Base-by-base conservation (phyloP, 1,140 invertebrate species). In the Heliconius congener region DNA sequence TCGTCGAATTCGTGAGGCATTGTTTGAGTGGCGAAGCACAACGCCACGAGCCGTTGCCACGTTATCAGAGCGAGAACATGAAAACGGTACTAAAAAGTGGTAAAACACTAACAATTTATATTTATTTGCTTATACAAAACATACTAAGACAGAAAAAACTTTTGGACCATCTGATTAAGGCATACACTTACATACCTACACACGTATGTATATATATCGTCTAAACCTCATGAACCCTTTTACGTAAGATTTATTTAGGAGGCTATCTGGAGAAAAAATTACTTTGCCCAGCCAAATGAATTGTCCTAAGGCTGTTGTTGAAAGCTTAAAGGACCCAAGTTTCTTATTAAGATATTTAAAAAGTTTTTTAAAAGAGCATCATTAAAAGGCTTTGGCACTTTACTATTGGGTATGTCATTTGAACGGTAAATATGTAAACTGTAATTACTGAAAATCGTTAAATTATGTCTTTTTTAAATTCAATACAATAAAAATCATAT, bases 211-310 rank as follows among this genome's bases (percentile, higher is more conserved):
- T 13, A 30, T 66, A 66, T 66, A 66, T 66, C 27, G 3, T 16
- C 11, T 30, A 66, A 66, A 66, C 60, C 60, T 66, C 60, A 30
- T 66, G 60, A 66, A 66, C 60, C 60, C 60, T 66, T 66, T 66
- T 66, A 66, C 60, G 60, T 30, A 66, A 66, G 60, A 66, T 66
- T 66, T 66, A 66, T 66, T 66, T 66, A 66, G 60, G 27, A 27
- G 60, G 60, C 11, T 30, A 66, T 66, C 60, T 66, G 13, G 27
- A 30, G 60, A 66, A 66, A 66, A 66, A 66, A 30, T 30, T 30
- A 30, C 46, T 46, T 46, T 46, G 37, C 37, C 46, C n/a, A 73
- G 72, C 11, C 72, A 50, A 73, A 46, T 34, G 72, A 73, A 73
- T 73, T 27, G 39, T 73, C 18, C 34, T 66, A 66, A 11, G 60